Base-by-base conservation (phyloP, 2,797 vertebrate species). In the Myotis pilosus region DNA sequence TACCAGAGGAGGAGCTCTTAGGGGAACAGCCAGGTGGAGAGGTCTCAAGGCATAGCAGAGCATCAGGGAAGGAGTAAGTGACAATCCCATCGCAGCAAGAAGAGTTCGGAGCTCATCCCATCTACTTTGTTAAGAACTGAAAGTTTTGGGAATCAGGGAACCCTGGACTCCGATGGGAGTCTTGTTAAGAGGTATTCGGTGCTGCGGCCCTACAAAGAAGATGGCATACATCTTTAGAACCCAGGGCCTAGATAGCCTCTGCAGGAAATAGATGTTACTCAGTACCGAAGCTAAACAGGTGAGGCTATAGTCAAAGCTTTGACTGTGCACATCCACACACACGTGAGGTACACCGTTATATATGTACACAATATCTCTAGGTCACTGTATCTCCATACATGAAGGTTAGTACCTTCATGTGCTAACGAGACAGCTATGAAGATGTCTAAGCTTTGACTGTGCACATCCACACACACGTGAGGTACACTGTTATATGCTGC, bases 241-340 rank as follows among this genome's bases (percentile, higher is more conserved):
- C 44, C 81, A 79, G 74, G n/a, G 25, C 41, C 68, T 89, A 72
- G 62, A 38, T 53, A 57, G 6, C 6, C 33, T 91, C 82, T 89
- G 6, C 16, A 64, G 69, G 57, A 20, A 87, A 47, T 17, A 62
- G 68, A 38, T 78, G 68, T 41, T 83, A 68, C n/a, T 71, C 78
- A 91, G 47, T 44, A 19, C 13, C 3, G 51, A 36, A 68, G 49
- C 68, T 57, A 55, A 93, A 71, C 82, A 22, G 0, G 28, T 20
- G 78, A 38, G 86, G 49, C 38, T 80, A 0, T 23, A 15, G 19
- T 83, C 22, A 57, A 55, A 53, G 22, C 13, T 87, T 44, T 71
- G 28, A 5, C 2, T 53, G 19, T 33, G 47, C 11, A 8, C 15
- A 57, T 33, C 28, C 3, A 4, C 9, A 53, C 8, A 57, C 5